Evolutionary conservation across 2,888 invertebrate genomes (phyloP).

Genomic region (Linnaemya tessellans): DNA sequence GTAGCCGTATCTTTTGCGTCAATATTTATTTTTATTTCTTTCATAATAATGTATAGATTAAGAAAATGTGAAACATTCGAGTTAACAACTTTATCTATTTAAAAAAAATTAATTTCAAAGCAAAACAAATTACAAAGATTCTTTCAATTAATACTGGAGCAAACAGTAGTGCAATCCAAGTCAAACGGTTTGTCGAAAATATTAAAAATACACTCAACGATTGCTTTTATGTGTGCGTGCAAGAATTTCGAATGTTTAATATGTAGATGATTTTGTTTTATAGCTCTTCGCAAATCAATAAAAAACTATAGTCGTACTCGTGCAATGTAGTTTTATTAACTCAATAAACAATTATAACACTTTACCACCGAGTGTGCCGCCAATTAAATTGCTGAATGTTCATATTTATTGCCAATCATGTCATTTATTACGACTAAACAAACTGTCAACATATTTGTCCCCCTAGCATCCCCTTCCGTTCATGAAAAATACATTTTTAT

Average conservation of each 20-base stretch:
- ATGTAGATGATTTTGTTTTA: not conserved
- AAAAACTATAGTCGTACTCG: constrained; percentile 7
- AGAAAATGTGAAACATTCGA: no score
- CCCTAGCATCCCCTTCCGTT: not conserved
- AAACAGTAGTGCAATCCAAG: not conserved
- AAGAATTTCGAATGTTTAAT: not conserved
- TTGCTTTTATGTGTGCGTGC: not conserved
- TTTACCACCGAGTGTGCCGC: constrained; percentile 36
- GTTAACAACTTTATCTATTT: no score
- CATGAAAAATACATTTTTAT: not conserved
- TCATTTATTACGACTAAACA: constrained; percentile 4
- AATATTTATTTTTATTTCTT: no score
- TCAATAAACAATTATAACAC: constrained; percentile 47
- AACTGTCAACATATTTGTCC: not conserved
- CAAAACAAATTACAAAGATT: no score
- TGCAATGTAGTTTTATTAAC: constrained; percentile 21
- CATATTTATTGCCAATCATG: constrained; percentile 34
- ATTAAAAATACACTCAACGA: not conserved
- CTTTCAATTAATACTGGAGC: not conserved
- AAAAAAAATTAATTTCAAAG: no score
- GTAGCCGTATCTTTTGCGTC: no score
- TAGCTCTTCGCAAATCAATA: constrained; percentile 20
- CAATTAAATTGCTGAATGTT: constrained; percentile 35
- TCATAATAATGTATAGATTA: no score
- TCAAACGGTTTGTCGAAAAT: not conserved